Conservation (phyloP, 2,888 invertebrate genomes). For the Diarsia brunnea region DNA sequence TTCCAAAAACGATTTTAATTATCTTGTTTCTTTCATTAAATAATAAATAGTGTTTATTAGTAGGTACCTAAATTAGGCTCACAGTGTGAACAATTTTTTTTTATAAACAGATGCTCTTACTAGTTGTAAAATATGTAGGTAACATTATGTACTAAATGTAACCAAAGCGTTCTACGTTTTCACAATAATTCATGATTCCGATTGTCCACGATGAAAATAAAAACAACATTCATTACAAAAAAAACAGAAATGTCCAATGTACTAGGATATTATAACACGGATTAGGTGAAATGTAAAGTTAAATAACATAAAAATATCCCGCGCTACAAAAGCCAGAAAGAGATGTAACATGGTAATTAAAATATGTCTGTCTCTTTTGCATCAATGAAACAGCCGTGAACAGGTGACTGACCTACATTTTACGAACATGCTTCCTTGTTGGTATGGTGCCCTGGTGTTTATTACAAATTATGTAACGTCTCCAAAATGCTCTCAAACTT, state of each 20-base stretch:
- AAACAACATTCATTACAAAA: conserved; percentile 41
- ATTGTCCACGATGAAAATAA: background rate
- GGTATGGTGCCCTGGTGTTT: conserved; percentile 80
- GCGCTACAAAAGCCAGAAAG: conserved; percentile 47
- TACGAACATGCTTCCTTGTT: conserved; percentile 67
- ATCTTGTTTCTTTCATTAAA: background rate
- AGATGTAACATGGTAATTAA: conserved; percentile 56
- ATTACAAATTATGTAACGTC: conserved; percentile 88
- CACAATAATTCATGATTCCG: background rate
- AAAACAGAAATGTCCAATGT: conserved; percentile 47
- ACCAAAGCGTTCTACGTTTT: background rate
- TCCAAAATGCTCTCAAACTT: conserved; percentile 67
- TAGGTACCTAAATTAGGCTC: no score
- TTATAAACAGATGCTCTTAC: no score
- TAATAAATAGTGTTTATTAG: no score
- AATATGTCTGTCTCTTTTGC: conserved; percentile 66
- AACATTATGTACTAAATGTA: background rate
- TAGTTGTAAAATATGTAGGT: background rate
- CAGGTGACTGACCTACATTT: conserved; percentile 69
- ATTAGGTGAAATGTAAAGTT: conserved; percentile 57
- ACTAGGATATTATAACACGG: conserved; percentile 63
- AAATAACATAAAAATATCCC: conserved; percentile 40
- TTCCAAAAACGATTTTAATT: background rate
- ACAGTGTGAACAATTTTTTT: no score
- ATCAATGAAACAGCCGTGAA: conserved; percentile 69